Evolutionary conservation across 35 echinoderm and acorn worm species (phyloP).

Genomic region (Hemicentrotus pulcherrimus): DNA sequence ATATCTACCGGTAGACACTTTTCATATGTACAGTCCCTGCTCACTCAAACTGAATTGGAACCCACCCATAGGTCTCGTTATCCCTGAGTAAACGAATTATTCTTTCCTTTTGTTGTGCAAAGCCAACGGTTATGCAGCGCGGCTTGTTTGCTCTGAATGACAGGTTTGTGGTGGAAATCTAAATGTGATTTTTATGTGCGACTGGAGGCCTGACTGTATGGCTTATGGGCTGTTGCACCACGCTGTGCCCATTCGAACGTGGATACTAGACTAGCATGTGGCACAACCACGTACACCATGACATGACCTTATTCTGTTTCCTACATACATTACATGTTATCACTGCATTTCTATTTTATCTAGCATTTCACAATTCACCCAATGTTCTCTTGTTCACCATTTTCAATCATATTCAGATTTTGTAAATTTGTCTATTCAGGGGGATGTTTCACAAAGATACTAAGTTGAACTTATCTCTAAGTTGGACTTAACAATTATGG

Average conservation of each 20-base stretch:
- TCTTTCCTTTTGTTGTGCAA: not conserved
- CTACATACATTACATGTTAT: not conserved
- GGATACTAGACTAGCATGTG: slow-evolving; percentile 1
- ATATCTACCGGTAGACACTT: not conserved
- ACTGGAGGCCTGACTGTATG: not conserved
- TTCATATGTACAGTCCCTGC: not conserved
- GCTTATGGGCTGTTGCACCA: not conserved
- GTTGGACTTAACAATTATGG: too few species aligned
- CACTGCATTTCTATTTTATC: not conserved
- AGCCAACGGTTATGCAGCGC: not conserved
- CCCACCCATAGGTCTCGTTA: not conserved
- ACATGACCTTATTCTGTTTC: not conserved
- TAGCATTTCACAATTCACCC: not conserved
- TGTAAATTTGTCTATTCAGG: not conserved
- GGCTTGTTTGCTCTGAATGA: not conserved
- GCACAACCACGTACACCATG: not conserved
- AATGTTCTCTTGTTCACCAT: not conserved
- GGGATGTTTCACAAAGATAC: too few species aligned
- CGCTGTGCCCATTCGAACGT: not conserved
- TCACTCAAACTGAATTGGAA: not conserved
- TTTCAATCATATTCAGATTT: not conserved
- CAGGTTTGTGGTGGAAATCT: not conserved
- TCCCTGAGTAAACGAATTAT: not conserved
- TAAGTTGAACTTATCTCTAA: too few species aligned
- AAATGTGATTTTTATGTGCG: slow-evolving; percentile 14